Conservation (phyloP, 2,797 vertebrate genomes). For the Halcyon chelicuti region DNA sequence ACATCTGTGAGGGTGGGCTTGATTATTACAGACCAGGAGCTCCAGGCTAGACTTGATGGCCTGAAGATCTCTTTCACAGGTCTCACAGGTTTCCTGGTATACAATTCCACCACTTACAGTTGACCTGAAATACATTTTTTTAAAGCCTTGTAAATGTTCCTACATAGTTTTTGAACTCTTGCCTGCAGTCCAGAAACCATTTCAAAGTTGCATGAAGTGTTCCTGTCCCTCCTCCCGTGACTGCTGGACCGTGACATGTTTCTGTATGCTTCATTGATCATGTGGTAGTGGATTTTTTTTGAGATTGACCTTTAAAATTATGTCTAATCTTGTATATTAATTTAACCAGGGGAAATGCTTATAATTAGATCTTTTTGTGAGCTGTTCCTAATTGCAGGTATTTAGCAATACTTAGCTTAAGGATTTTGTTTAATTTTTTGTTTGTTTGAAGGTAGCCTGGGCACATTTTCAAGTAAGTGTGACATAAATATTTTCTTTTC, state of each 20-base stretch:
- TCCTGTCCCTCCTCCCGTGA: background rate
- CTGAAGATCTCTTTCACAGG: background rate
- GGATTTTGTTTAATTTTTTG: background rate
- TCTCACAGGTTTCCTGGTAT: background rate
- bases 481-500: background rate
- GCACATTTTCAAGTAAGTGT: background rate
- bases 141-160: background rate
- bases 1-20: background rate
- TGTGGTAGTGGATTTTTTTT: conserved; percentile 6
- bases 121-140: background rate
- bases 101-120: background rate
- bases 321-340: background rate
- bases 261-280: background rate
- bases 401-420: background rate
- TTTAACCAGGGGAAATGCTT: background rate
- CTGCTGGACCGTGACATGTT: background rate
- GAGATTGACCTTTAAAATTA: background rate
- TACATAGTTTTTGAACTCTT: background rate
- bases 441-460: background rate
- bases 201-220: background rate
- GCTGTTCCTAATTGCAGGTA: background rate
- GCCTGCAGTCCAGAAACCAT: background rate
- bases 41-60: background rate
- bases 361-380: background rate
- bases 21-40: rapidly evolving